Evolutionary conservation across 2,888 invertebrate species (phyloP).

Genomic region (Entomobrya multifasciata): DNA sequence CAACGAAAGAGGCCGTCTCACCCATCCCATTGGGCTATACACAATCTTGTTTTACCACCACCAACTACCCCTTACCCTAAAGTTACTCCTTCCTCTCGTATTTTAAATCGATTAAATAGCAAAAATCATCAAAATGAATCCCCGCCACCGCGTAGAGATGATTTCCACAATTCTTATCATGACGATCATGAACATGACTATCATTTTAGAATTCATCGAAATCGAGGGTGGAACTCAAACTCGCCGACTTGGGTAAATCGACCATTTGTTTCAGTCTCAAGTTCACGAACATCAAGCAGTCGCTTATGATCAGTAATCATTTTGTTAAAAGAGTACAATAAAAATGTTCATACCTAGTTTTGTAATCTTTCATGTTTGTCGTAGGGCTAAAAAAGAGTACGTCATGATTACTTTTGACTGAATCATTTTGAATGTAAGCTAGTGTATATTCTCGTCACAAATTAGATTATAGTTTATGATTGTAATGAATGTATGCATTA

Average conservation of each 20-base stretch:
- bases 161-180: neutral
- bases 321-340: too few relatives aligned
- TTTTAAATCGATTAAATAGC: neutral
- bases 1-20: slow-evolving; percentile 39
- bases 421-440: too few relatives aligned
- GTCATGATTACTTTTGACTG: too few relatives aligned
- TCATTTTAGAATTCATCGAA: slow-evolving; percentile 57
- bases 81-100: slow-evolving; percentile 23
- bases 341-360: neutral
- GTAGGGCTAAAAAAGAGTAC: too few relatives aligned
- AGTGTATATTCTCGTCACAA: too few relatives aligned
- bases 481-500: too few relatives aligned
- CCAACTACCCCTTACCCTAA: slow-evolving; percentile 23
- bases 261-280: slow-evolving; percentile 15
- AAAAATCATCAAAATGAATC: neutral
- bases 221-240: slow-evolving; percentile 41
- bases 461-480: too few relatives aligned
- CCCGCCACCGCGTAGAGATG: neutral
- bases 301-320: neutral
- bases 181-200: slow-evolving; percentile 44
- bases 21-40: slow-evolving; percentile 51
- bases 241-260: slow-evolving; percentile 45
- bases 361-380: neutral
- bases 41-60: slow-evolving; percentile 46
- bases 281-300: neutral